A percentile compares a stretch with the other conserved stretches of the same genome.
Evolutionary conservation across 2,113 vertebrate species (phyloP).

Genomic region (Erpornis zantholeuca): DNA sequence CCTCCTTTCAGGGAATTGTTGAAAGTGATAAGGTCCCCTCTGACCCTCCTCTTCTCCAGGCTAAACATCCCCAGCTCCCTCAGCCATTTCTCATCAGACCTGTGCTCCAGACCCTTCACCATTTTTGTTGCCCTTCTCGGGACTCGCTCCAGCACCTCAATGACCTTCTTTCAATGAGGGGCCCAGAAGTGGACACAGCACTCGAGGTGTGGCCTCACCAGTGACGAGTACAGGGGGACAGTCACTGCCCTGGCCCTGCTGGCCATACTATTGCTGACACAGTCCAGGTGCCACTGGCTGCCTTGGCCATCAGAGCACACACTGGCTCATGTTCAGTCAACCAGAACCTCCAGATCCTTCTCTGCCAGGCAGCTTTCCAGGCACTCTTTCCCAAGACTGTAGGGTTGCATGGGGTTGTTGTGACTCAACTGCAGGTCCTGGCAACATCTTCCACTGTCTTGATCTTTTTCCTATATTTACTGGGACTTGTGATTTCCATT

Average conservation of each 20-base stretch:
- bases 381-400: background rate
- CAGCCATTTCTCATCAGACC: background rate
- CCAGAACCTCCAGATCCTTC: background rate
- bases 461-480: background rate
- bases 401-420: background rate
- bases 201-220: rapidly evolving
- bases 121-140: background rate
- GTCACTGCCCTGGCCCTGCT: rapidly evolving
- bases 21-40: rapidly evolving
- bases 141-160: rapidly evolving
- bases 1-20: background rate
- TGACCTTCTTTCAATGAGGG: background rate
- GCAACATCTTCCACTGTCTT: background rate
- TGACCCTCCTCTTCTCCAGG: background rate
- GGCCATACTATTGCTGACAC: background rate
- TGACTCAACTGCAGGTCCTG: background rate
- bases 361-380: background rate
- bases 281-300: background rate
- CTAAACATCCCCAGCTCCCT: background rate
- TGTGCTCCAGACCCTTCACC: background rate
- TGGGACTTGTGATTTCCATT: background rate
- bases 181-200: background rate
- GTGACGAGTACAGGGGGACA: rapidly evolving
- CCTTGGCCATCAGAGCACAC: background rate
- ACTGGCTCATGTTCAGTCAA: rapidly evolving